Percentiles rank a stretch among this genome's conserved stretches.
phyloP scores from a whole-genome alignment of 2,888 invertebrate genomes.

The Biston betularia region DNA sequence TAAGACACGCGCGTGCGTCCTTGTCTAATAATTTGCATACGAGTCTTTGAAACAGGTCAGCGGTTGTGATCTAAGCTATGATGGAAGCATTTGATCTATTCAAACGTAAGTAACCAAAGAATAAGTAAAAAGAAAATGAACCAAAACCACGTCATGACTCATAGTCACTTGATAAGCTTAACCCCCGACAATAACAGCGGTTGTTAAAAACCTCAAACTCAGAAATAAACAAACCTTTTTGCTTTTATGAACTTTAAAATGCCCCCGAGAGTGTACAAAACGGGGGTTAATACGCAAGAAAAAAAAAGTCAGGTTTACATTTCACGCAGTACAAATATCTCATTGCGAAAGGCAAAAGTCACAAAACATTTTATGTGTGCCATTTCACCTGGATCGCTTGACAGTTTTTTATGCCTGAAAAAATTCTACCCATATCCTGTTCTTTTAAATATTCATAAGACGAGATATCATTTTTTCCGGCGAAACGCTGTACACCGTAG shows the following conservation, averaged over 20 bases:
- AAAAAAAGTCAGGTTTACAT: slow-evolving; percentile 27
- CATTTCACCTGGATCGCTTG: slow-evolving; percentile 34
- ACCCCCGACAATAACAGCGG: neutral
- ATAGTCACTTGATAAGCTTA: neutral
- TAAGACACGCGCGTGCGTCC: too few species aligned
- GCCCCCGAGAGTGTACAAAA: slow-evolving; percentile 19
- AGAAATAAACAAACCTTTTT: slow-evolving; percentile 9
- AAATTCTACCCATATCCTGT: slow-evolving; percentile 39
- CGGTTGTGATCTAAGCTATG: too few species aligned
- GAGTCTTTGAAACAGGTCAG: too few species aligned
- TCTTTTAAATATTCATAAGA: slow-evolving; percentile 42
- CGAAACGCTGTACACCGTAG: slow-evolving; percentile 24
- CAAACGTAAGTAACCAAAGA: too few species aligned
- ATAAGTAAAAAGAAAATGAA: too few species aligned
- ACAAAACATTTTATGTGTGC: slow-evolving; percentile 37
- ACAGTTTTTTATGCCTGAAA: slow-evolving; percentile 34
- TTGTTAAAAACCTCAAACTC: slow-evolving; percentile 1
- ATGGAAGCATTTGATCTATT: too few species aligned
- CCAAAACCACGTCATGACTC: too few species aligned
- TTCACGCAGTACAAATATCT: slow-evolving; percentile 29
- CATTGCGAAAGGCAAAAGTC: slow-evolving; percentile 33
- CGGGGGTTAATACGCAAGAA: slow-evolving; percentile 23
- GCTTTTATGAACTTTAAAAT: slow-evolving; percentile 31
- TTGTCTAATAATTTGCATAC: too few species aligned
- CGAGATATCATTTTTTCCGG: slow-evolving; percentile 36